These are phyloP conservation scores for Prinia subflava DNA, from an alignment of 2,113 vertebrate genomes.

Conservation along the genomic window DNA sequence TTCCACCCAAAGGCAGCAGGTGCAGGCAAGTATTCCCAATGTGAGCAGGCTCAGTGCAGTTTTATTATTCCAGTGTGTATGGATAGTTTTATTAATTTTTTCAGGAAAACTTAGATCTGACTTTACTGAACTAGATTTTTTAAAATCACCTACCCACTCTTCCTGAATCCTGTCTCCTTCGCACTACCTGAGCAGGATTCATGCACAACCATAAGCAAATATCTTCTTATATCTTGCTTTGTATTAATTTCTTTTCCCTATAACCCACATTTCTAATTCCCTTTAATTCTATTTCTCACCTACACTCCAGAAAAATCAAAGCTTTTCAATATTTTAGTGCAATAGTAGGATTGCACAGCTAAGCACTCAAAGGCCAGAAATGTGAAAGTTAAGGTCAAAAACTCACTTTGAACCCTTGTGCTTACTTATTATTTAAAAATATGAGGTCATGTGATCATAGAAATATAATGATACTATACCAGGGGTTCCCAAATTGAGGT, in stretches of 20 bases:
- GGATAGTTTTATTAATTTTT: not conserved
- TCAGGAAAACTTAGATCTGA: not conserved
- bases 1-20: not conserved
- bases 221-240: not conserved
- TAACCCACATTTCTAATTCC: not conserved
- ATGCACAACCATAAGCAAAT: not conserved
- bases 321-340: not conserved
- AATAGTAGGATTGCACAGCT: not conserved
- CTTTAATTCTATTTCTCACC: not conserved
- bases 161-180: not conserved
- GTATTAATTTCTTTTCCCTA: not conserved
- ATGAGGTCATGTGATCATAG: slow-evolving; percentile 13
- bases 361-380: slow-evolving; percentile 19
- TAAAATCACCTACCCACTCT: not conserved
- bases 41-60: not conserved
- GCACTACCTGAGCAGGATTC: not conserved
- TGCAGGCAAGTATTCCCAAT: not conserved
- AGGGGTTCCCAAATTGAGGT: slow-evolving; percentile 62
- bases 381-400: not conserved
- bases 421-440: slow-evolving; percentile 7
- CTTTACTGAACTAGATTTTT: not conserved
- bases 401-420: not conserved
- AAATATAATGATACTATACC: slow-evolving; percentile 56
- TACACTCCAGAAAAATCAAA: not conserved
- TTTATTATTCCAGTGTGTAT: not conserved